Evolutionary conservation across 2,113 vertebrate species (phyloP).

Genomic region (Neolamprologus tretocephalus): DNA sequence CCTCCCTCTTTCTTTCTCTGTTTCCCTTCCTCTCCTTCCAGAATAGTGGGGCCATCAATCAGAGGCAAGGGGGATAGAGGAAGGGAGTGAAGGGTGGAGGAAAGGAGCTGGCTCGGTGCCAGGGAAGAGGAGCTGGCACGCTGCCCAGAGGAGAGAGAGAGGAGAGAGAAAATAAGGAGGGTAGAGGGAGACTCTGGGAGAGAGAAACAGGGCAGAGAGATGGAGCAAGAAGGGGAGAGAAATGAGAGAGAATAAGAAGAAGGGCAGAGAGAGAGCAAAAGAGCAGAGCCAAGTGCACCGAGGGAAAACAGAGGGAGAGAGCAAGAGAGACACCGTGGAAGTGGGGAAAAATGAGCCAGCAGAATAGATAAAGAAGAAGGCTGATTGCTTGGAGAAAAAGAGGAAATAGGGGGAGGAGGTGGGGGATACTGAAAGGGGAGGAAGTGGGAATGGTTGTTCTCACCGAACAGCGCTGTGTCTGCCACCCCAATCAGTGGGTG

Average conservation of each 20-base stretch:
- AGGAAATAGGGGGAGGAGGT: background rate
- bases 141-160: constrained; percentile 51
- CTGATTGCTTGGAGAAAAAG: constrained; percentile 18
- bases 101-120: constrained; percentile 52
- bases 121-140: constrained; percentile 61
- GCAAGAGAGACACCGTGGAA: constrained; percentile 13
- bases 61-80: constrained; percentile 55
- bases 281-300: constrained; percentile 45
- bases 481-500: constrained; percentile 49
- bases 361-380: constrained; percentile 20
- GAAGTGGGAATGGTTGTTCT: constrained; percentile 15
- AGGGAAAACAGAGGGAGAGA: constrained; percentile 28
- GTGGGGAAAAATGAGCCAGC: constrained; percentile 22
- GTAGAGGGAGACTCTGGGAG: constrained; percentile 16
- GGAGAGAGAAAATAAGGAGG: background rate
- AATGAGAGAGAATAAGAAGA: constrained; percentile 15
- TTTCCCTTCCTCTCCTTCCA: constrained; percentile 62
- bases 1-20: constrained; percentile 8
- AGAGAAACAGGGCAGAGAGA: constrained; percentile 39
- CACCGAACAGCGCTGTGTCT: constrained; percentile 29
- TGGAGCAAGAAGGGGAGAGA: constrained; percentile 15
- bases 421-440: background rate
- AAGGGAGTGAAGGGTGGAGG: constrained; percentile 6
- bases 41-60: constrained; percentile 74
- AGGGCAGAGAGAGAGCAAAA: constrained; percentile 26